These are phyloP conservation scores for Sylvietta virens DNA, from an alignment of 2,113 vertebrate genomes.

Conservation along the genomic window DNA sequence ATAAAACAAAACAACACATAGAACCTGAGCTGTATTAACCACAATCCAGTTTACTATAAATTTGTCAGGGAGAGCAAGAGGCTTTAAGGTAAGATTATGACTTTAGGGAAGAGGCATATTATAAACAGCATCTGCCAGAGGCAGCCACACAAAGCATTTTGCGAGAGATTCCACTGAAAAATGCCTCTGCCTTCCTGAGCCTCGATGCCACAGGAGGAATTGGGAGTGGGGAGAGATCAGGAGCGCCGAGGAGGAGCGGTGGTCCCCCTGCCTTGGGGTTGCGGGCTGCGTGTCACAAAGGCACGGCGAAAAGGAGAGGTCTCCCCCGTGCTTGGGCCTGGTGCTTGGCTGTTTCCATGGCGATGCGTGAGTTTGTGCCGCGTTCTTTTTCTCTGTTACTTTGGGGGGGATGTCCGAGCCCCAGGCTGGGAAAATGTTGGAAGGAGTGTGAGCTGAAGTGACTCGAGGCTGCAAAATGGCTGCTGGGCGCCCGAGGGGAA, in stretches of 20 bases:
- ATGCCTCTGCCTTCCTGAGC: not conserved
- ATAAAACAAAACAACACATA: not conserved
- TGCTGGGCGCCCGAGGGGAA: rapidly evolving
- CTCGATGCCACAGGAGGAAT: rapidly evolving
- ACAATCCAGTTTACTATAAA: slow-evolving; percentile 30
- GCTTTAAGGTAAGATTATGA: slow-evolving; percentile 47
- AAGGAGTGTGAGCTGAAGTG: not conserved
- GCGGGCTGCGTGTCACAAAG: rapidly evolving
- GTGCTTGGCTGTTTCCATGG: not conserved
- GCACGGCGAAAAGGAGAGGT: rapidly evolving
- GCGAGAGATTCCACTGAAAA: not conserved
- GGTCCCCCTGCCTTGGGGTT: rapidly evolving
- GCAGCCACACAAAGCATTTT: not conserved
- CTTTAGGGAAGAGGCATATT: not conserved
- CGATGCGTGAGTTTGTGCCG: not conserved
- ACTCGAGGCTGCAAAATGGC: not conserved
- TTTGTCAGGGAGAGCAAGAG: slow-evolving; percentile 23
- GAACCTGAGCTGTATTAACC: slow-evolving; percentile 42
- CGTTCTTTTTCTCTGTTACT: rapidly evolving
- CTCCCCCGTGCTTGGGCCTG: not conserved
- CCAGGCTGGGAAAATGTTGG: not conserved
- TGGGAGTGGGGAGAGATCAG: not conserved
- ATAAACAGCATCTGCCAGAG: not conserved
- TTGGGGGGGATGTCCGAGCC: not conserved
- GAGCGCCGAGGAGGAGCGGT: not conserved